Conservation (phyloP, 2,888 invertebrate species). For the Charanyca ferruginea region DNA sequence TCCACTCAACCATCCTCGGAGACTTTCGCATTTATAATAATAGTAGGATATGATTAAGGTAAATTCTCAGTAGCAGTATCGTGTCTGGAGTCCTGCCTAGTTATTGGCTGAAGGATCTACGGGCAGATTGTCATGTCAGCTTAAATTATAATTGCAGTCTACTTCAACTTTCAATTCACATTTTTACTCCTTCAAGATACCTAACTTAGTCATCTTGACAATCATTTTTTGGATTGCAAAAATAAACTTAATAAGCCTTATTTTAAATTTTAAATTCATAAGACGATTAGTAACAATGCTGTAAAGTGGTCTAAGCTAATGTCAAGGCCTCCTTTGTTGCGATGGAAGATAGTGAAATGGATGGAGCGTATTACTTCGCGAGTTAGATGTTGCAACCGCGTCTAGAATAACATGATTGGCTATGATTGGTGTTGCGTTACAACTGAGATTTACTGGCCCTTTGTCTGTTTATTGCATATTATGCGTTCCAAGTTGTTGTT, state of each 20-base stretch:
- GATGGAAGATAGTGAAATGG: constrained; percentile 31
- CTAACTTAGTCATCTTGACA: not conserved
- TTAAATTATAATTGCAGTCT: no score
- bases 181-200: no score
- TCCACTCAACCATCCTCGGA: no score
- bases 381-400: constrained; percentile 49
- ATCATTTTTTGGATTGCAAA: not conserved
- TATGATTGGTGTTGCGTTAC: constrained; percentile 55
- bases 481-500: not conserved
- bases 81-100: no score
- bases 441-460: constrained; percentile 43
- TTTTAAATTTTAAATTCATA: constrained; percentile 20
- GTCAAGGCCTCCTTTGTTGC: constrained; percentile 55
- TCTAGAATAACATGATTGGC: constrained; percentile 20
- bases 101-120: no score
- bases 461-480: constrained; percentile 39
- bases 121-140: no score
- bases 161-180: no score
- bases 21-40: no score
- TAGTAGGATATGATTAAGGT: no score
- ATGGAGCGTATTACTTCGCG: constrained; percentile 15
- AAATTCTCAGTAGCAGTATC: no score
- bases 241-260: not conserved
- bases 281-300: constrained; percentile 22
- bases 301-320: constrained; percentile 46